Evolutionary conservation across 2,888 invertebrate species (phyloP), one percentile per base, ranked within the genome.

Genomic region (Cyrtodaria siliqua): DNA sequence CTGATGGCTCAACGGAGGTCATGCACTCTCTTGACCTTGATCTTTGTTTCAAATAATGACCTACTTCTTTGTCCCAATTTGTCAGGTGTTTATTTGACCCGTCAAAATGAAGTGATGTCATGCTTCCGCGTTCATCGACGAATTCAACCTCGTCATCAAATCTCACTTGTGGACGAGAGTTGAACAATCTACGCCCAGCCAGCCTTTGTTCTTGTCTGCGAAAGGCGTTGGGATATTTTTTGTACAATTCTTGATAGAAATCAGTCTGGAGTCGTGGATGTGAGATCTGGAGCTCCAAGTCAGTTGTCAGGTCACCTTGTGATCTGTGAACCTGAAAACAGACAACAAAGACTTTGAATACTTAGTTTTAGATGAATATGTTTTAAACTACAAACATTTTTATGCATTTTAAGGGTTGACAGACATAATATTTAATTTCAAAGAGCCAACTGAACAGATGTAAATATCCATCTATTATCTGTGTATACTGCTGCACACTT

Each of bases 181-280:
- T 84, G 18, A 86, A 86, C 40, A 86, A 27, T 66, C 63, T 66
- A 16, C 84, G 55, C 6, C 75, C 72, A 26, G 66, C 52, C 8
- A 74, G 64, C 24, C 81, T 60, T 18, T 71, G 52, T 38, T 68
- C 53, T n/a, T 59, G 59, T 52, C 75, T 64, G 9, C 75, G 75
- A 42, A 85, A 86, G 52, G 83, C 79, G 44, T 80, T 72, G 9
- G 87, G 85, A 57, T 86, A 87, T 38, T 77, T 81, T 49, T 74
- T 70, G 44, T 78, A 76, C 38, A 87, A 72, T 3, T 78, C 79
- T 38, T 77, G 63, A 52, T 79, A 83, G 33, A 83, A 85, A 26
- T 80, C 66, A 9, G 83, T 76, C 40, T 72, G 63, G 0, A 74
- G 71, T 40, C 76, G 68, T 20, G 79, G 71, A 64, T 74, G 59